Evolutionary conservation across 2,797 vertebrate species (phyloP).

Genomic region (Sternarchorhynchus goeldii): DNA sequence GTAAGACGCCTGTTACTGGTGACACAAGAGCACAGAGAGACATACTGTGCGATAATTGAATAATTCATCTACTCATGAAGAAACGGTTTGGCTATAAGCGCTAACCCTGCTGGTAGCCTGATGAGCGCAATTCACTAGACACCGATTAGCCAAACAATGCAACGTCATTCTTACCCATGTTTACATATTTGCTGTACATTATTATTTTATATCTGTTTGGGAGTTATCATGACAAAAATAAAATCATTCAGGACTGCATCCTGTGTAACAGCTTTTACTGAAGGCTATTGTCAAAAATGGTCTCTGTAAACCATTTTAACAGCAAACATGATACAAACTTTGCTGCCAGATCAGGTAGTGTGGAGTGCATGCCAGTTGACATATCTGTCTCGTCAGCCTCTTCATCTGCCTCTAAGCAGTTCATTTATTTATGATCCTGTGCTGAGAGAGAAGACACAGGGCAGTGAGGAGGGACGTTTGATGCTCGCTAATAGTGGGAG

Average conservation of each 20-base stretch:
- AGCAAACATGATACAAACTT: conserved; percentile 54
- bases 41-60: no score
- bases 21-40: no score
- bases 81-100: no score
- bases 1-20: no score
- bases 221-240: not conserved
- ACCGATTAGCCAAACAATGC: no score
- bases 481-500: conserved; percentile 56
- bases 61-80: no score
- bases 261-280: conserved; percentile 13
- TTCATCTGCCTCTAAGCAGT: conserved; percentile 74
- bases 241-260: not conserved
- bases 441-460: conserved; percentile 45
- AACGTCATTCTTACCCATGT: no score
- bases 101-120: no score
- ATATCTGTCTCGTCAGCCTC: conserved; percentile 70
- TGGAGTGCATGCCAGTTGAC: conserved; percentile 63
- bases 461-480: conserved; percentile 53
- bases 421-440: conserved; percentile 75
- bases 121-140: no score
- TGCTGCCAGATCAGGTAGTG: conserved; percentile 68
- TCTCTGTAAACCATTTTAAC: conserved; percentile 50
- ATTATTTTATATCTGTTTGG: not conserved
- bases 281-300: conserved; percentile 38
- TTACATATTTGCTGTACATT: no score